phyloP scores from a whole-genome alignment of 2,797 vertebrate genomes.

The Tenualosa ilisha region DNA sequence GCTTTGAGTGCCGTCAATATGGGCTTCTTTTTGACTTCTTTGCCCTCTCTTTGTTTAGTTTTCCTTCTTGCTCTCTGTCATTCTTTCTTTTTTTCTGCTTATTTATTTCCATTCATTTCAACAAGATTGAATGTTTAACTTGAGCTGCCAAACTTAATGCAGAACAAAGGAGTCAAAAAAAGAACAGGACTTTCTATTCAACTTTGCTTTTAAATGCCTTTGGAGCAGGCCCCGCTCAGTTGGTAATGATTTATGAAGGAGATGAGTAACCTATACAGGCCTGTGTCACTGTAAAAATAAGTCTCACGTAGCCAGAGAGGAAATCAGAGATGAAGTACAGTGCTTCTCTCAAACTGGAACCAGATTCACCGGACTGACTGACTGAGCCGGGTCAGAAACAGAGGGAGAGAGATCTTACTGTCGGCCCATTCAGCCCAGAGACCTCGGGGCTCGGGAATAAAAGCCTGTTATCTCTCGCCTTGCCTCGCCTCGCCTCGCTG shows the following conservation, averaged over 20 bases:
- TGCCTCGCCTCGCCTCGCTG: not conserved
- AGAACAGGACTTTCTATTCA: not conserved
- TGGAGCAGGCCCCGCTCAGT: not conserved
- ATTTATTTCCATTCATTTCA: conserved; percentile 23
- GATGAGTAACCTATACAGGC: conserved; percentile 8
- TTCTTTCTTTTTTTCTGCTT: not conserved
- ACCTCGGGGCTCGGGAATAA: conserved; percentile 67
- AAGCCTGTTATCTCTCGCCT: conserved; percentile 46
- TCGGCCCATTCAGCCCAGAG: conserved; percentile 60
- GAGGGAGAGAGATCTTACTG: conserved; percentile 51
- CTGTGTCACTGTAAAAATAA: not conserved
- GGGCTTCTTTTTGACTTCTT: conserved; percentile 4
- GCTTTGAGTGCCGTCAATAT: not conserved
- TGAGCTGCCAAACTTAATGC: conserved; percentile 17
- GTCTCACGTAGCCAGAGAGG: conserved; percentile 1
- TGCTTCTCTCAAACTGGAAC: conserved; percentile 35
- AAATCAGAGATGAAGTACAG: conserved; percentile 11
- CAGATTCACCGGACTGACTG: conserved; percentile 34
- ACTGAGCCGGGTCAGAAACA: conserved; percentile 46
- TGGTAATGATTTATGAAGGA: conserved; percentile 23
- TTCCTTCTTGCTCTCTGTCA: not conserved
- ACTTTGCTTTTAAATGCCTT: not conserved
- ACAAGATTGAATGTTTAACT: conserved; percentile 7
- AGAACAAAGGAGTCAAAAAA: conserved; percentile 1
- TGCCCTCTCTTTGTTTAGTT: conserved; percentile 17